Conservation (phyloP, 2,797 vertebrate species). For the Silurus aristotelis region DNA sequence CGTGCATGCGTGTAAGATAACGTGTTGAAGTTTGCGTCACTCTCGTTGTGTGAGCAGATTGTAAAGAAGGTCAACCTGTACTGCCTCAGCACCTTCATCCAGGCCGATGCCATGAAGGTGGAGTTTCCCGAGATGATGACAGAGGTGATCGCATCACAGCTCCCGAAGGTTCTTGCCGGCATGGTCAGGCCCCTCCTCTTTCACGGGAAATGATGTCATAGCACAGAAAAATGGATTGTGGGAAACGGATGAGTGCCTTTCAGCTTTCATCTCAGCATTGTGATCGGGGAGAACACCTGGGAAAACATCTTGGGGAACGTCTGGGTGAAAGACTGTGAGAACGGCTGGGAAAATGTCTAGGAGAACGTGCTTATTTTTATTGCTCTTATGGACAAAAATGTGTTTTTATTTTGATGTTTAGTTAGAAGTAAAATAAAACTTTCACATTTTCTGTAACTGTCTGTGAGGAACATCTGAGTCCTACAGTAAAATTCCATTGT, state of each 20-base stretch:
- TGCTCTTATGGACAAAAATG: background rate
- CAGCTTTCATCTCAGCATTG: background rate
- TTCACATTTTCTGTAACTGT: background rate
- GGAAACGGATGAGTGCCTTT: background rate
- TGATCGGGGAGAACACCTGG: background rate
- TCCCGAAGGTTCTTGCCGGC: slow-evolving; percentile 95
- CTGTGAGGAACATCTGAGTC: background rate
- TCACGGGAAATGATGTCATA: slow-evolving; percentile 88
- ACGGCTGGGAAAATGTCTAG: too few relatives aligned
- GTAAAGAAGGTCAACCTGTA: slow-evolving; percentile 96
- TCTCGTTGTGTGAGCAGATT: slow-evolving; percentile 76
- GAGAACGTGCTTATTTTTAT: background rate
- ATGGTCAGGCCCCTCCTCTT: slow-evolving; percentile 98
- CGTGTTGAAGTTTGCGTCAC: slow-evolving; percentile 36
- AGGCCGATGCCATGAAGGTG: slow-evolving; percentile 91
- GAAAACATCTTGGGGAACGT: too few relatives aligned
- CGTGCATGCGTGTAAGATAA: background rate
- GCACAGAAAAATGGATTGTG: background rate
- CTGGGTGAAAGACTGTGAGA: background rate
- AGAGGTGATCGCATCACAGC: slow-evolving; percentile 94
- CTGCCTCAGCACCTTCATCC: slow-evolving; percentile 96
- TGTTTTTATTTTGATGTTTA: slow-evolving; percentile 9
- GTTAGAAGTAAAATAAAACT: slow-evolving; percentile 3
- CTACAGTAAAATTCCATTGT: background rate
- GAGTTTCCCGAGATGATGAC: slow-evolving; percentile 99